phyloP scores from a whole-genome alignment of 2,888 invertebrate species.

The Amphipyra tragopoginis region DNA sequence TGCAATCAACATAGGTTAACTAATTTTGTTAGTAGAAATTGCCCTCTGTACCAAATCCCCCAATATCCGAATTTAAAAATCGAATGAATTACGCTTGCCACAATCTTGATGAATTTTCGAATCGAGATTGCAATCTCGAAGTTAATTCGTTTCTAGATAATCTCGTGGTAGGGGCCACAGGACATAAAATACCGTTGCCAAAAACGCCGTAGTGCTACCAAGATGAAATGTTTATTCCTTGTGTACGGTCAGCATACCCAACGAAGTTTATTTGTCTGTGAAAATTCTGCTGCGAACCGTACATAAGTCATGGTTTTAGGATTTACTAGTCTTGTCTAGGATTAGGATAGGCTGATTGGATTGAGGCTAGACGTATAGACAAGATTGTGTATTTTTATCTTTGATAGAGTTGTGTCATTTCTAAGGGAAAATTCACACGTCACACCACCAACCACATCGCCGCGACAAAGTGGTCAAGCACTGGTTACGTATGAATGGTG shows the following conservation, averaged over 20 bases:
- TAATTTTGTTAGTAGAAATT: too few relatives aligned
- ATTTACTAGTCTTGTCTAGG: constrained; percentile 17
- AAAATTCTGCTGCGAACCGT: constrained; percentile 16
- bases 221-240: constrained; percentile 57
- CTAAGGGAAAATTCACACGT: too few relatives aligned
- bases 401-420: background rate
- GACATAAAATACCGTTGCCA: constrained; percentile 54
- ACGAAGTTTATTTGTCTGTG: constrained; percentile 40
- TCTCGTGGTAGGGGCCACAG: constrained; percentile 40
- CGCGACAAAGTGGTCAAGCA: too few relatives aligned
- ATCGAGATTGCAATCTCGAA: constrained; percentile 29
- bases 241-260: constrained; percentile 42
- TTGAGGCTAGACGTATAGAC: constrained; percentile 17
- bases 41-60: too few relatives aligned
- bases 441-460: too few relatives aligned
- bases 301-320: constrained; percentile 38
- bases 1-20: too few relatives aligned
- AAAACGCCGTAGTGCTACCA: constrained; percentile 42
- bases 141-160: constrained; percentile 38
- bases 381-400: constrained; percentile 3
- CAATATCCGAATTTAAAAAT: constrained; percentile 18
- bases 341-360: constrained; percentile 24
- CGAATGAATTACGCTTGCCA: background rate
- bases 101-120: constrained; percentile 5
- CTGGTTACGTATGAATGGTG: too few relatives aligned